Base-by-base conservation (phyloP, 2,797 vertebrate species). In the Neosilurus hyrtlii region DNA sequence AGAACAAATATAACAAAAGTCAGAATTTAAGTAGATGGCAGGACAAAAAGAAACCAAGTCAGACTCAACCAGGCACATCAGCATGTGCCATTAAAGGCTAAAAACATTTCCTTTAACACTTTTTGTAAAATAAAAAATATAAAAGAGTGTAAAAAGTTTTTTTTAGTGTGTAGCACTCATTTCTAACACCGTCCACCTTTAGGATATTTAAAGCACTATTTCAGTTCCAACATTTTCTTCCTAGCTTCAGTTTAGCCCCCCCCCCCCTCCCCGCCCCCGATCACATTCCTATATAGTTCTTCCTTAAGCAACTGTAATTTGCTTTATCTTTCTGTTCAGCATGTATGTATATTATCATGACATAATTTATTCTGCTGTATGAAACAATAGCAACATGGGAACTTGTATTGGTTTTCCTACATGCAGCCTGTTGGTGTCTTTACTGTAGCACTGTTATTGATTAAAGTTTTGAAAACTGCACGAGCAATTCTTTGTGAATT, bases 321-420 rank as follows among this genome's bases (percentile, higher is more conserved):
- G 84, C 88, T 93, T 91, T 91, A 84, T 81, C 80, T 89, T 93
- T 93, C 82, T 87, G 87, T 93, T 93, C 86, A 88, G 92, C 91
- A 91, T 93, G 94, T 93, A 91, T 95, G 93, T 96, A 96, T 96
- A 95, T 96, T 95, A 93, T 93, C 95, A 92, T 95, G 89, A 94
- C 94, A 96, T 97, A 97, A 98, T 97, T 98, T 98, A 98, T 98
- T 98, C 95, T 96, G 95, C 95, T 97, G 94, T 97, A 95, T 96
- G 93, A 96, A 95, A 94, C 96, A 94, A 95, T 97, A 93, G 95
- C 95, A 83, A 97, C 96, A 96, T 91, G 94, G 91, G 93, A 96
- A 94, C 93, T 95, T 96, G 94, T 96, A 95, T 93, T 88, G 94
- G 94, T 95, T 96, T 96, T 95, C 95, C 93, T 96, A 94, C 94